phyloP scores from a whole-genome alignment of 2,113 vertebrate genomes.

The Eudorcas thomsonii region DNA sequence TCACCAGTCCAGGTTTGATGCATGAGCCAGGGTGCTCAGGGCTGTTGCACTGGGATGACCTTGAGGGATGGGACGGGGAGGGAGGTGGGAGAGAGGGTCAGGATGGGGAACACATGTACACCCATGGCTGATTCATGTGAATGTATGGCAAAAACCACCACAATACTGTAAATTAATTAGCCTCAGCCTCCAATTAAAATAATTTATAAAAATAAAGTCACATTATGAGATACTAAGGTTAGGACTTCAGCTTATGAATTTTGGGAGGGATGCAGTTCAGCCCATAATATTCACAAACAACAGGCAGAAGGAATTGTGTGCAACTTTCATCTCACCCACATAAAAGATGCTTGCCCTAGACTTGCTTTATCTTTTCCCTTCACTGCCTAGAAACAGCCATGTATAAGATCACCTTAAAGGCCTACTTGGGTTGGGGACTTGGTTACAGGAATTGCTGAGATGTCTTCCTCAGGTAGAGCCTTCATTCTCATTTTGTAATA shows the following conservation, averaged over 20 bases:
- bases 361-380: not conserved
- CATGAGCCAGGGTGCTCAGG: not conserved
- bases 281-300: not conserved
- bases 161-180: not conserved
- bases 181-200: not conserved
- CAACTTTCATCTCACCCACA: not conserved
- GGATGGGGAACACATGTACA: not conserved
- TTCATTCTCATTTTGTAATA: not conserved
- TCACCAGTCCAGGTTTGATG: fast-evolving
- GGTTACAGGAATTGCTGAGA: no score
- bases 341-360: not conserved
- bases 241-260: not conserved
- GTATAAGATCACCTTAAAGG: not conserved
- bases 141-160: not conserved
- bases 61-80: not conserved
- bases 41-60: not conserved
- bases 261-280: not conserved
- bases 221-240: not conserved
- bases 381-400: not conserved
- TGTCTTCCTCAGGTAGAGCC: not conserved
- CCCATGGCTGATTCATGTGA: not conserved
- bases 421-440: not conserved
- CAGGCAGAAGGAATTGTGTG: not conserved
- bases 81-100: not conserved
- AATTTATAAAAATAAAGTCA: not conserved